Evolutionary conservation across 2,888 invertebrate genomes (phyloP), one percentile per base, ranked within the genome.

Genomic region (Galeruca laticollis): DNA sequence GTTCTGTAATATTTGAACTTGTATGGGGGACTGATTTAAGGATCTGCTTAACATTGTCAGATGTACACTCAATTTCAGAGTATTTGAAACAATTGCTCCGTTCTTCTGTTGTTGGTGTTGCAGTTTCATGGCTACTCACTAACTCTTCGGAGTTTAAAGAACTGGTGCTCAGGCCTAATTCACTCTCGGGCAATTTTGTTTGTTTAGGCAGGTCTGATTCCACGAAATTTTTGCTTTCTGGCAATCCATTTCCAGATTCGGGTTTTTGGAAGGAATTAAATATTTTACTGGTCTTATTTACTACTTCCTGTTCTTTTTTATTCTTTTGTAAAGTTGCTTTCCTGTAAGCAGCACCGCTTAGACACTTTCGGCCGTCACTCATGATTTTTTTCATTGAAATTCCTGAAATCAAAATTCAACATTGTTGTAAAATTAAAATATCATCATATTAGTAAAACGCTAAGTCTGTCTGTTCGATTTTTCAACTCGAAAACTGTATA

Each of bases 41-140:
- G n/a, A n/a, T n/a, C n/a, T n/a, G n/a, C n/a, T n/a, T n/a, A n/a
- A n/a, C n/a, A n/a, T n/a, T n/a, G n/a, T n/a, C n/a, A n/a, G n/a
- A n/a, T n/a, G n/a, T n/a, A n/a, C n/a, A n/a, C n/a, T n/a, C n/a
- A n/a, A n/a, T n/a, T n/a, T n/a, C n/a, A n/a, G n/a, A n/a, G n/a
- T n/a, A n/a, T n/a, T n/a, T n/a, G n/a, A n/a, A n/a, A n/a, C n/a
- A n/a, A n/a, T n/a, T n/a, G n/a, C 52, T 52, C 52, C 52, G 52
- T 52, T 52, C 52, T 52, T 52, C 52, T 52, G 52, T 52, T 52
- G 52, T 52, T 52, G 52, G 52, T 52, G 52, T 52, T 52, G 52
- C 52, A 52, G 18, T 52, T 52, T 52, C 52, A 52, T 52, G 52
- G 52, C 52, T 52, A 52, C 52, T 52, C 52, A 52, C 52, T 52